Evolutionary conservation across 1,140 invertebrate species (phyloP).

Genomic region (Aphaenogaster floridana): DNA sequence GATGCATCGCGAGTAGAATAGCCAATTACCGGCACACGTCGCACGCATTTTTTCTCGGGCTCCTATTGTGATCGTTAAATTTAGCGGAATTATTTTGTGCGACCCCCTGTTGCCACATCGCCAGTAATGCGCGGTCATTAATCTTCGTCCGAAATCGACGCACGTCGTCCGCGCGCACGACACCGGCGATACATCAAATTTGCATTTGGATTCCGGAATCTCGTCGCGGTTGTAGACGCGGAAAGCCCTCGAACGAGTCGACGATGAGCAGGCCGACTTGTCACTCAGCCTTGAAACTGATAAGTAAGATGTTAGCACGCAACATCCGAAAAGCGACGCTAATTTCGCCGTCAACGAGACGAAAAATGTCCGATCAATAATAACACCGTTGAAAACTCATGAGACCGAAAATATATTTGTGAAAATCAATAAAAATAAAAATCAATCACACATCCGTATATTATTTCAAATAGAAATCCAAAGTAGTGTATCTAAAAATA

Average conservation of each 20-base stretch:
- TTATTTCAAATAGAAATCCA: not conserved
- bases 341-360: not conserved
- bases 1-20: conserved; percentile 67
- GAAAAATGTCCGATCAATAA: not conserved
- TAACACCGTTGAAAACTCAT: not conserved
- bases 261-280: not conserved
- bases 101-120: conserved; percentile 24
- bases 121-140: conserved; percentile 67
- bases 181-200: conserved; percentile 54
- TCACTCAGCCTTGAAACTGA: not conserved
- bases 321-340: not conserved
- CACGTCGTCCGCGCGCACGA: conserved; percentile 39
- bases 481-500: not conserved
- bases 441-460: not conserved
- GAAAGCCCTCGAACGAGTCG: not conserved
- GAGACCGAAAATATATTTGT: not conserved
- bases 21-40: conserved; percentile 72
- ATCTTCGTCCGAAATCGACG: conserved; percentile 65
- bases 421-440: not conserved
- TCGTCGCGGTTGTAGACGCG: not conserved
- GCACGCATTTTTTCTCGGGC: conserved; percentile 35
- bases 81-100: conserved; percentile 76
- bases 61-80: conserved; percentile 75
- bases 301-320: not conserved
- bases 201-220: conserved; percentile 36